Percentiles rank a stretch among this genome's conserved stretches.
These are phyloP conservation scores for Nephrotoma guestfalica DNA, from an alignment of 2,888 invertebrate species.

Conservation along the genomic window DNA sequence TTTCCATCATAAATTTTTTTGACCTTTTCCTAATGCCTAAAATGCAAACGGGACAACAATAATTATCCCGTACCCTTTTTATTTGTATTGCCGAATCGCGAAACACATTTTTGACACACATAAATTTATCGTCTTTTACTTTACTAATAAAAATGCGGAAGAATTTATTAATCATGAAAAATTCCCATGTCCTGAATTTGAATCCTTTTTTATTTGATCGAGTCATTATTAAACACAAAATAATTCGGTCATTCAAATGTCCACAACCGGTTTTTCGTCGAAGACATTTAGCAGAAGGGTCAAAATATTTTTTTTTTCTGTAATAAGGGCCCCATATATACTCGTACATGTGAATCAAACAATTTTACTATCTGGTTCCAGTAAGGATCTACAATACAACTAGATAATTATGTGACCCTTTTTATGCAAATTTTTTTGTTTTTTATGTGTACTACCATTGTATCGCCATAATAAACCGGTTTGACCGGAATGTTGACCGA, in stretches of 20 bases:
- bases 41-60: not conserved
- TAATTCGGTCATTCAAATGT: conserved; percentile 8
- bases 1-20: not conserved
- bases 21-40: not conserved
- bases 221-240: not conserved
- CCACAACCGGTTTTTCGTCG: conserved; percentile 17
- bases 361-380: not conserved
- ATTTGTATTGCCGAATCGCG: not conserved
- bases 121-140: not conserved
- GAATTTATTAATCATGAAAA: not conserved
- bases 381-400: not conserved
- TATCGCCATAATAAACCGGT: conserved; percentile 15
- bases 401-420: not conserved
- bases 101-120: not conserved
- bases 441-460: not conserved
- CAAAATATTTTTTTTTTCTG: conserved; percentile 5
- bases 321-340: not conserved
- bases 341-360: not conserved
- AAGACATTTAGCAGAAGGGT: conserved; percentile 12
- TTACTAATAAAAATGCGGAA: not conserved
- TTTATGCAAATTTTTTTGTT: conserved; percentile 11
- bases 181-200: not conserved
- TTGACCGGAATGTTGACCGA: conserved; percentile 18
- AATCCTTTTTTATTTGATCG: not conserved
- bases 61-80: not conserved